Percentiles rank a stretch among this genome's conserved stretches.
Evolutionary conservation across 1,140 invertebrate species (phyloP).

Genomic region (Formica selysi): DNA sequence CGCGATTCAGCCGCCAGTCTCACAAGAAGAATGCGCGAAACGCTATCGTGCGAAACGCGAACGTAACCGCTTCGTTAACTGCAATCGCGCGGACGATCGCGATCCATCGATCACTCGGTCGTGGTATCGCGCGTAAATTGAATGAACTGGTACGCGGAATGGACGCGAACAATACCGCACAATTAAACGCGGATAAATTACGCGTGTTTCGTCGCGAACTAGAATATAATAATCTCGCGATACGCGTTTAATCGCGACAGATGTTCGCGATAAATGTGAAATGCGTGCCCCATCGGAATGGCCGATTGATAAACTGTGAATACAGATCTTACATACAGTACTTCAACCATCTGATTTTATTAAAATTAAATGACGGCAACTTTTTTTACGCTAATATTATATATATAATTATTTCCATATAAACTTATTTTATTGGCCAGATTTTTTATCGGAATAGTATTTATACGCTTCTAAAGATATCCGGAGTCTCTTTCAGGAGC

Average conservation of each 20-base stretch:
- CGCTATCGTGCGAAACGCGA: constrained; percentile 37
- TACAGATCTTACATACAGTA: neutral
- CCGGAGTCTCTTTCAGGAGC: neutral
- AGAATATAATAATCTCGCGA: constrained; percentile 59
- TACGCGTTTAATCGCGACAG: constrained; percentile 50
- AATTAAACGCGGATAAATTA: constrained; percentile 63
- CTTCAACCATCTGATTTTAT: constrained; percentile 13
- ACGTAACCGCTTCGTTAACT: constrained; percentile 62
- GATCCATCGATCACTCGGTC: constrained; percentile 60
- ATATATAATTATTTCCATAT: neutral
- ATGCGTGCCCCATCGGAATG: constrained; percentile 9
- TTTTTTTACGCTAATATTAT: neutral
- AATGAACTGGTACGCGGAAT: constrained; percentile 56
- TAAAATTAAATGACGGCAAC: neutral
- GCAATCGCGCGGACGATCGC: constrained; percentile 57
- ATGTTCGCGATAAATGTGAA: constrained; percentile 56
- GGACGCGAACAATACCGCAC: constrained; percentile 52
- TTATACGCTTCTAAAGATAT: neutral
- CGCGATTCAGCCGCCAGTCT: constrained; percentile 23
- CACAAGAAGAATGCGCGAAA: constrained; percentile 47
- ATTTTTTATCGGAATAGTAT: neutral
- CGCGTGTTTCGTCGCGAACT: constrained; percentile 45
- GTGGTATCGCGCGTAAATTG: constrained; percentile 56
- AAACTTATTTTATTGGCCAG: neutral
- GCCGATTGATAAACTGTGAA: constrained; percentile 28